Evolutionary conservation across 1,140 invertebrate genomes (phyloP).

Genomic region (Orchestia grillus): DNA sequence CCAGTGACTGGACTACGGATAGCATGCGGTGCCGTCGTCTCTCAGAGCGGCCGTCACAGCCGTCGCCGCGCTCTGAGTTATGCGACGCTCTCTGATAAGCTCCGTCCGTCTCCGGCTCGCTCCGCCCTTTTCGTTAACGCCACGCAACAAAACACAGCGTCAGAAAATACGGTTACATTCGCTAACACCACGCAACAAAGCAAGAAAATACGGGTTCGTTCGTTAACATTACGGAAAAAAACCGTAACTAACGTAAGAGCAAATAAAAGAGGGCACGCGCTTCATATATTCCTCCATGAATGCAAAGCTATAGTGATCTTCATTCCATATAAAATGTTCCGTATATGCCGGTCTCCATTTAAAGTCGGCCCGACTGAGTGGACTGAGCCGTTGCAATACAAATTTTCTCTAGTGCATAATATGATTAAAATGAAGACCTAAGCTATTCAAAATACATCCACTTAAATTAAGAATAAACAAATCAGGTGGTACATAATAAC

Average conservation of each 20-base stretch:
- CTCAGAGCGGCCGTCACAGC: background rate
- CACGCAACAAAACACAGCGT: background rate
- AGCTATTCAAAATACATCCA: background rate
- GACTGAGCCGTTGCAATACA: too few species aligned
- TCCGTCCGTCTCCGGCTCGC: background rate
- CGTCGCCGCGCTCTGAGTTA: background rate
- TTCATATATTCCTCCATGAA: too few species aligned
- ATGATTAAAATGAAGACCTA: background rate
- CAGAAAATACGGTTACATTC: background rate
- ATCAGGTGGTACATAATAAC: background rate
- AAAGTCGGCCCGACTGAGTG: too few species aligned
- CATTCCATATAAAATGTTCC: too few species aligned
- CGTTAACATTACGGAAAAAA: too few species aligned
- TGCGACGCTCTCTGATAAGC: conserved; percentile 30
- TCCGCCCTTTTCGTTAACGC: conserved; percentile 1
- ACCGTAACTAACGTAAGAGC: too few species aligned
- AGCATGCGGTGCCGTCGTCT: background rate
- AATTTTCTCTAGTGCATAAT: too few species aligned
- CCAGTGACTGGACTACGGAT: background rate
- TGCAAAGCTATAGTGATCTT: too few species aligned
- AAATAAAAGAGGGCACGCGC: too few species aligned
- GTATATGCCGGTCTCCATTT: too few species aligned
- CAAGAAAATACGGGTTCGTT: background rate
- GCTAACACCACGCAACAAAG: background rate
- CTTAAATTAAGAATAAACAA: too few species aligned